Conservation (phyloP, 1,140 invertebrate species). For the Pogonognathellus flavescens region DNA sequence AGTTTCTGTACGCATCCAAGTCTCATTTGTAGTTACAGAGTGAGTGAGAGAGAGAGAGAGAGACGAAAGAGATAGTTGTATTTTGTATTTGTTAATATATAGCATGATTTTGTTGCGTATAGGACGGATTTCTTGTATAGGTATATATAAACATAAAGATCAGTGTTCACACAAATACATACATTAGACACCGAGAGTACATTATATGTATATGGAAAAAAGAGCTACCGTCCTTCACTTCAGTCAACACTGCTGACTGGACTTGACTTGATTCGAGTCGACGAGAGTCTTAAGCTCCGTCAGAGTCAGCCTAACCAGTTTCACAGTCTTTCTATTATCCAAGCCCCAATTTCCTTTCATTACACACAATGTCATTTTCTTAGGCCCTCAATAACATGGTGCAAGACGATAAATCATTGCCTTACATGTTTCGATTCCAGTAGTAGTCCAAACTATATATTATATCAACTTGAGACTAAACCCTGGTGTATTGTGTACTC, state of each 20-base stretch:
- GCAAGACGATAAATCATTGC: slow-evolving; percentile 58
- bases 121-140: no score
- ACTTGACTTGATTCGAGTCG: slow-evolving; percentile 15
- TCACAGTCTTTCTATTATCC: slow-evolving; percentile 36
- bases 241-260: slow-evolving; percentile 35
- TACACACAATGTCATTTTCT: slow-evolving; percentile 53
- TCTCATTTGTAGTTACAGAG: background rate
- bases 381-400: slow-evolving; percentile 56
- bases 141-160: no score
- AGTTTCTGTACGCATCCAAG: background rate
- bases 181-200: background rate
- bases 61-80: no score
- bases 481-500: no score
- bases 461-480: no score
- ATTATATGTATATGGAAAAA: background rate
- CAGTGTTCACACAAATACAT: no score
- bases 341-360: slow-evolving; percentile 60
- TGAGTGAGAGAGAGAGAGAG: no score
- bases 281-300: background rate
- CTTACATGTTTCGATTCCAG: slow-evolving; percentile 40
- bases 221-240: slow-evolving; percentile 49
- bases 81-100: no score
- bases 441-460: no score
- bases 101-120: no score
- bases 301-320: slow-evolving; percentile 34